These are phyloP conservation scores for Emydura subglobosa DNA, from an alignment of 2,113 vertebrate genomes.

Conservation along the genomic window DNA sequence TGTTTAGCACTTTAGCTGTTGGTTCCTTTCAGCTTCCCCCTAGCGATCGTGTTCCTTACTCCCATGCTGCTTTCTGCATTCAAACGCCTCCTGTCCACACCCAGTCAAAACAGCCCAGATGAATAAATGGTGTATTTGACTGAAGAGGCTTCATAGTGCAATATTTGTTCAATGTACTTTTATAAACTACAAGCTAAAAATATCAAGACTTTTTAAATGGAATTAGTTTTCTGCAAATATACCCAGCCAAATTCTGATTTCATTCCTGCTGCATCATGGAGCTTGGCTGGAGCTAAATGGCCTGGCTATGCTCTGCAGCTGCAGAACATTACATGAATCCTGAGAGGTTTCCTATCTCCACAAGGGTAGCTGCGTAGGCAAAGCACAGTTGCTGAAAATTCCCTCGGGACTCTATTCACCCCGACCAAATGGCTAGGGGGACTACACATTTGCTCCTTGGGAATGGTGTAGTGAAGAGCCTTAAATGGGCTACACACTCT, in stretches of 20 bases:
- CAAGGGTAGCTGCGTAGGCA: background rate
- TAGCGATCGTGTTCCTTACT: constrained; percentile 48
- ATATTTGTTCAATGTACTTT: background rate
- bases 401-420: background rate
- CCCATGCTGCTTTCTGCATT: background rate
- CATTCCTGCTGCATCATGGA: background rate
- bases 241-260: background rate
- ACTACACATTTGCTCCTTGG: too few species aligned
- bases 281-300: background rate
- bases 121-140: background rate
- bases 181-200: background rate
- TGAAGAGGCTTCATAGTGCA: background rate
- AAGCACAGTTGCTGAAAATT: background rate
- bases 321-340: background rate
- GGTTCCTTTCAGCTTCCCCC: background rate
- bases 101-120: too few species aligned
- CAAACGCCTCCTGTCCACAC: background rate
- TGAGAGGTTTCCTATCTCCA: background rate
- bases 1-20: background rate
- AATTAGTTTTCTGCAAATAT: background rate
- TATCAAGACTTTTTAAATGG: background rate
- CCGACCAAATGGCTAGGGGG: background rate
- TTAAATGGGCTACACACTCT: too few species aligned
- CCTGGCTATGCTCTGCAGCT: background rate
- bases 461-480: too few species aligned